Evolutionary conservation across 2,888 invertebrate species (phyloP), one percentile per base, ranked within the genome.

Genomic region (Drosophila pseudotakahashii): DNA sequence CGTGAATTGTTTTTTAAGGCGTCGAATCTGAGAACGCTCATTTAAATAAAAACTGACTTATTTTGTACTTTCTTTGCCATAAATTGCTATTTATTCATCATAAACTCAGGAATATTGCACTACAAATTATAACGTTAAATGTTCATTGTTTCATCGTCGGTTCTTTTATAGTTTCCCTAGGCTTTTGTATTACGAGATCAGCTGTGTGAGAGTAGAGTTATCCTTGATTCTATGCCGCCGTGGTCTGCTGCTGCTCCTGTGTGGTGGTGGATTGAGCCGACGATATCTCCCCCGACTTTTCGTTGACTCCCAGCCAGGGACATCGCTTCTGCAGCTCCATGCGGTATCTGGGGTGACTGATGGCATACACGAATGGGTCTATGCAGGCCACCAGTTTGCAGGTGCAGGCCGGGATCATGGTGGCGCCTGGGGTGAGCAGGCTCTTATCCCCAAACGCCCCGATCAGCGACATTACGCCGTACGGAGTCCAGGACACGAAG

Each of bases 281-380:
- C 9, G 93, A 92, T 0, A 93, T 92, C 76, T 95, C 95, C 47
- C 90, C 88, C 0, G 94, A 93, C 53, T 91, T 90, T 84, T 95
- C 95, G 77, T 94, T 94, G 63, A 95, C 95, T 63, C 95, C 95
- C 73, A 95, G 92, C 91, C 91, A 97, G 13, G 96, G 96, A 90
- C 97, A 94, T 53, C 95, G 94, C 73, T 95, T 95, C 89, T 96
- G 95, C 61, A 97, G 93, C 91, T 97, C 97, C 91, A 95, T 93
- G 81, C 97, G 94, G 93, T 96, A 96, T 92, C 94, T 95, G 2
- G 97, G 98, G 93, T 98, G 98, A 89, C 96, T 97, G 77, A 97
- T 97, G 2, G 97, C 97, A 85, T 97, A 97, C 1, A 97, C 95
- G 93, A 97, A 97, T 0, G 98, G 98, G 92, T 98, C 97, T 89